A percentile compares a stretch with the other conserved stretches of the same genome.
phyloP scores from a whole-genome alignment of 2,797 vertebrate genomes.

The Apogon talboti region DNA sequence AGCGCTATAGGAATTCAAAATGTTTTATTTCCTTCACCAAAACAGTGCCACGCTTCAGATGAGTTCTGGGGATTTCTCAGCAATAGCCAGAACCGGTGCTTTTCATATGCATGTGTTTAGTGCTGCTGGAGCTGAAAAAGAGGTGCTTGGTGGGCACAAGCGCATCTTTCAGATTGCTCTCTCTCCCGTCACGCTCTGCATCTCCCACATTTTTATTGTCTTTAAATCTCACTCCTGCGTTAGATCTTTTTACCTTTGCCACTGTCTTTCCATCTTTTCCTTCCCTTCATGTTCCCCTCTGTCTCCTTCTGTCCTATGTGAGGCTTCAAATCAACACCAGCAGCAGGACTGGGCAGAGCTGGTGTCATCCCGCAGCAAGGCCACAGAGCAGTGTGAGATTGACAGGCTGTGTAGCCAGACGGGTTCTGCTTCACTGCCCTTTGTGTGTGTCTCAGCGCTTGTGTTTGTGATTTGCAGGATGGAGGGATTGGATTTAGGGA shows the following conservation, averaged over 20 bases:
- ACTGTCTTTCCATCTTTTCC: conserved; percentile 5
- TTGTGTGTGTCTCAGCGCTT: conserved; percentile 49
- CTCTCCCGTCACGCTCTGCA: conserved; percentile 21
- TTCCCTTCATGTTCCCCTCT: conserved; percentile 2
- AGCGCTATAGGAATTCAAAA: conserved; percentile 30
- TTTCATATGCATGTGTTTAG: conserved; percentile 54
- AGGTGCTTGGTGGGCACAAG: conserved; percentile 39
- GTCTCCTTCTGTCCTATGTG: conserved; percentile 34
- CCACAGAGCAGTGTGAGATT: conserved; percentile 65
- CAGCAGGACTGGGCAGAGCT: conserved; percentile 57
- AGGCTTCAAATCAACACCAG: conserved; percentile 67
- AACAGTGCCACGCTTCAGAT: conserved; percentile 40
- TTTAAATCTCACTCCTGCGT: not conserved
- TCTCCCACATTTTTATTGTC: conserved; percentile 22
- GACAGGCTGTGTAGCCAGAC: conserved; percentile 67
- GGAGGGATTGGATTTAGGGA: conserved; percentile 45
- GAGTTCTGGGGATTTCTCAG: conserved; percentile 32
- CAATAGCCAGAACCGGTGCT: conserved; percentile 28
- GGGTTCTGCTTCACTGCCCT: conserved; percentile 60
- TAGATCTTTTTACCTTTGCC: not conserved
- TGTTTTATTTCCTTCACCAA: conserved; percentile 39
- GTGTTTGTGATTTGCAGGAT: conserved; percentile 62
- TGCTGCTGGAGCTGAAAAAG: conserved; percentile 43
- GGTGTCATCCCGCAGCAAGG: conserved; percentile 60
- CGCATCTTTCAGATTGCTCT: conserved; percentile 29